phyloP scores from a whole-genome alignment of 2,888 invertebrate species.

The Clostera curtula region DNA sequence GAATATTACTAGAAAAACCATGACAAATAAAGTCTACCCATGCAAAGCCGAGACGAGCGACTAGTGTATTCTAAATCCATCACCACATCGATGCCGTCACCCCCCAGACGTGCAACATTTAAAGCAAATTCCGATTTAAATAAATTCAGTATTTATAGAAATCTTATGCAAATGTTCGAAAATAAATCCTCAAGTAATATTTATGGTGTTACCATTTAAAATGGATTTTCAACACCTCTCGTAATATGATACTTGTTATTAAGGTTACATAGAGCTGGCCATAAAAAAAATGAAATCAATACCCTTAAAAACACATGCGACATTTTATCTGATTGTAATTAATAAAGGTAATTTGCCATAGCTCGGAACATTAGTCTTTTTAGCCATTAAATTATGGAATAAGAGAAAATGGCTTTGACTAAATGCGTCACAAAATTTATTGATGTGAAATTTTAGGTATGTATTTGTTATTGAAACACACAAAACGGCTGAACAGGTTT shows the following conservation, averaged over 20 bases:
- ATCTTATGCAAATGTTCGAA: constrained; percentile 38
- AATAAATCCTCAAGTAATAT: constrained; percentile 31
- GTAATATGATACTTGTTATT: constrained; percentile 34
- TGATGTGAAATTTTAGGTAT: too few species aligned
- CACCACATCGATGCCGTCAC: too few species aligned
- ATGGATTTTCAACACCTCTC: constrained; percentile 34
- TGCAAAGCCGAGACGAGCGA: too few species aligned
- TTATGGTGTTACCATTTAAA: constrained; percentile 31
- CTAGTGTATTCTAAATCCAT: too few species aligned
- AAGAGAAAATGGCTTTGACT: neutral
- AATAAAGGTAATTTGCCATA: constrained; percentile 1
- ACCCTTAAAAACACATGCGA: constrained; percentile 4
- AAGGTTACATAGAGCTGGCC: constrained; percentile 5
- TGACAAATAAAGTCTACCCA: too few species aligned
- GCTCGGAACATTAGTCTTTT: neutral
- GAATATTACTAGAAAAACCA: too few species aligned
- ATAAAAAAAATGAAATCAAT: constrained; percentile 13
- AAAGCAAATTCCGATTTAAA: neutral
- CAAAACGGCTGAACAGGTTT: too few species aligned
- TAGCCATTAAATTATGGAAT: neutral
- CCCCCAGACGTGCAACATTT: neutral
- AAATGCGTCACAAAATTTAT: neutral
- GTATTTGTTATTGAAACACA: too few species aligned
- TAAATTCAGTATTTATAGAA: constrained; percentile 13
- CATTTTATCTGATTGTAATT: constrained; percentile 2